A percentile compares a stretch with the other conserved stretches of the same genome.
Evolutionary conservation across 2,888 invertebrate genomes (phyloP).

Genomic region (Campoplex capitator): DNA sequence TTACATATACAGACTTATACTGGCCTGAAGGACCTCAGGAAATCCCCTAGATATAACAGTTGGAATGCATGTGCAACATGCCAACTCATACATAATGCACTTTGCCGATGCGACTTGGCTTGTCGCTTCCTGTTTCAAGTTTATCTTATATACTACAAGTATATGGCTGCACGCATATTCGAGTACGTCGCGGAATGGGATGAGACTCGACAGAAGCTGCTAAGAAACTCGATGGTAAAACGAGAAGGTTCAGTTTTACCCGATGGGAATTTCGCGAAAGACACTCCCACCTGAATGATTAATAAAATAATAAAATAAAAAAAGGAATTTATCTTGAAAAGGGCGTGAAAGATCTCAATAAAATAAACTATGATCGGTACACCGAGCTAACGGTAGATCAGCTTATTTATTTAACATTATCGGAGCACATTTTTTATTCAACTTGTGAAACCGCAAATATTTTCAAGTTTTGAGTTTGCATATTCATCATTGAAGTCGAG

Average conservation of each 20-base stretch:
- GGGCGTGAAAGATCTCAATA: background rate
- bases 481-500: background rate
- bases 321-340: background rate
- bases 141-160: conserved; percentile 20
- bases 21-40: conserved; percentile 25
- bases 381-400: background rate
- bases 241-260: conserved; percentile 30
- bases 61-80: conserved; percentile 43
- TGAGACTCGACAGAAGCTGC: conserved; percentile 53
- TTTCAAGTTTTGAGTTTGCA: background rate
- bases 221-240: conserved; percentile 45
- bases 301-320: conserved; percentile 29
- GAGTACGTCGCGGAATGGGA: conserved; percentile 19
- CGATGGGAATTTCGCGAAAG: conserved; percentile 54
- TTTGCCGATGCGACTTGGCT: conserved; percentile 58
- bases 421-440: background rate
- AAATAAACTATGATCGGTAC: background rate
- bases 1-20: background rate
- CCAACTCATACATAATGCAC: conserved; percentile 59
- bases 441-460: background rate
- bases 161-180: conserved; percentile 19
- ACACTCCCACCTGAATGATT: conserved; percentile 55
- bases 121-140: conserved; percentile 57
- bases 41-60: conserved; percentile 45
- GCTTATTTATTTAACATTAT: background rate